A percentile compares a stretch with the other conserved stretches of the same genome.
Evolutionary conservation across 2,797 vertebrate genomes (phyloP).

Genomic region (Darevskia nairensis): DNA sequence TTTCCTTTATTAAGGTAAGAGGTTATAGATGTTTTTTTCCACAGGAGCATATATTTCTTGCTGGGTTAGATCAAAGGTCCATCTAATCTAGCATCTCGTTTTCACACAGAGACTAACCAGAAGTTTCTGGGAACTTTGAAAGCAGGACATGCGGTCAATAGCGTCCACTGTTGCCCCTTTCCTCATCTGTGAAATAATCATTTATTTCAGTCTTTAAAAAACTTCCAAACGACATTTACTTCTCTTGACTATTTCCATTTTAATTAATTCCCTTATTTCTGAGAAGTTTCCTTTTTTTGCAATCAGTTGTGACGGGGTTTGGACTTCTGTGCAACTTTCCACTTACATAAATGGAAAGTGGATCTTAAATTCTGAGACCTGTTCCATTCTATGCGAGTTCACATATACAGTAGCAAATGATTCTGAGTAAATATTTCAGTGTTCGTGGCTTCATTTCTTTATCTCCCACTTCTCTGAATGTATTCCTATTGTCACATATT

Average conservation of each 20-base stretch:
- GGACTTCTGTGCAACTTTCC: neutral
- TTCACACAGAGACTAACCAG: neutral
- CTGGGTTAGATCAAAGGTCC: neutral
- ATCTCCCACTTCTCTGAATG: neutral
- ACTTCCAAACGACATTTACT: neutral
- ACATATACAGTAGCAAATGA: neutral
- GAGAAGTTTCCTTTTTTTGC: neutral
- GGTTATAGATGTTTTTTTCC: neutral
- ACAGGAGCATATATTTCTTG: neutral
- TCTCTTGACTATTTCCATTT: neutral
- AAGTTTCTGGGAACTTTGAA: neutral
- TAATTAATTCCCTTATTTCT: neutral
- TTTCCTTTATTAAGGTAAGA: neutral
- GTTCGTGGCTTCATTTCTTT: neutral
- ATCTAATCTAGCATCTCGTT: neutral
- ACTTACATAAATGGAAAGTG: slow-evolving; percentile 2
- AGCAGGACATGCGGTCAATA: neutral
- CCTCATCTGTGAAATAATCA: neutral
- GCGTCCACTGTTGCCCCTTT: neutral
- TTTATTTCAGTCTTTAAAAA: neutral
- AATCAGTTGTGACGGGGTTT: neutral
- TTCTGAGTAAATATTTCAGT: neutral
- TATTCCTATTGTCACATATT: neutral
- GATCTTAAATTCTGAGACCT: neutral
- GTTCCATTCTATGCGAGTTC: neutral